A percentile compares a stretch with the other conserved stretches of the same genome.
Evolutionary conservation across 2,888 invertebrate species (phyloP).

Genomic region (Silvanus unidentatus): DNA sequence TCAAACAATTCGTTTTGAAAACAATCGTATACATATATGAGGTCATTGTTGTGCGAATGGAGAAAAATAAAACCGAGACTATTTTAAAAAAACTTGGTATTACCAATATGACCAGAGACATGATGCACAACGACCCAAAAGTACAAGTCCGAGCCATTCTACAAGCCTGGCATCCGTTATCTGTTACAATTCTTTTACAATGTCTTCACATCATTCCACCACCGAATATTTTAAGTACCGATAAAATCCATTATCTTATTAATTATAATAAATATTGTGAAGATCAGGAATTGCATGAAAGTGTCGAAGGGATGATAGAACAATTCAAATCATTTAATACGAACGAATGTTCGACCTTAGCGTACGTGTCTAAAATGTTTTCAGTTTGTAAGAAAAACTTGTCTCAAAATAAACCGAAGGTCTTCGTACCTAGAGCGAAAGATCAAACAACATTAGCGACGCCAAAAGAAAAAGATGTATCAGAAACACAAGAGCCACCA

Average conservation of each 20-base stretch:
- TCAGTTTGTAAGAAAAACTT: slow-evolving; percentile 67
- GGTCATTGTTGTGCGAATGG: slow-evolving; percentile 67
- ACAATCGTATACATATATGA: slow-evolving; percentile 90
- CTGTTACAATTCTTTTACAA: slow-evolving; percentile 74
- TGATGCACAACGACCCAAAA: slow-evolving; percentile 71
- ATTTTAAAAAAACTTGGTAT: slow-evolving; percentile 75
- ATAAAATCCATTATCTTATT: slow-evolving; percentile 78
- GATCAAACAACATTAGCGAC: slow-evolving; percentile 6
- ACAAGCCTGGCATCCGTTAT: slow-evolving; percentile 86
- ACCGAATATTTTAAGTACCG: slow-evolving; percentile 66
- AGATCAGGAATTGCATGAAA: slow-evolving; percentile 63
- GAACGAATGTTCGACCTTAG: slow-evolving; percentile 61
- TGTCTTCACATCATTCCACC: slow-evolving; percentile 77
- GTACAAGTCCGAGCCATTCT: slow-evolving; percentile 75
- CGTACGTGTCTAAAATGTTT: slow-evolving; percentile 86
- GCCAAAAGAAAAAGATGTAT: slow-evolving; percentile 8
- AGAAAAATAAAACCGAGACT: slow-evolving; percentile 63
- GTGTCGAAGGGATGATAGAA: slow-evolving; percentile 55
- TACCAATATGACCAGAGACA: slow-evolving; percentile 67
- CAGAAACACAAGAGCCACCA: slow-evolving; percentile 16
- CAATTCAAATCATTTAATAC: slow-evolving; percentile 35
- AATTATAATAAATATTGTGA: slow-evolving; percentile 52
- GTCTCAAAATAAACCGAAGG: slow-evolving; percentile 74
- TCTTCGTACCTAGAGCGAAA: slow-evolving; percentile 52
- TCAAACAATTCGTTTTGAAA: slow-evolving; percentile 86